phyloP scores from a whole-genome alignment of 2,797 vertebrate genomes.

The Eidolon dupreanum region DNA sequence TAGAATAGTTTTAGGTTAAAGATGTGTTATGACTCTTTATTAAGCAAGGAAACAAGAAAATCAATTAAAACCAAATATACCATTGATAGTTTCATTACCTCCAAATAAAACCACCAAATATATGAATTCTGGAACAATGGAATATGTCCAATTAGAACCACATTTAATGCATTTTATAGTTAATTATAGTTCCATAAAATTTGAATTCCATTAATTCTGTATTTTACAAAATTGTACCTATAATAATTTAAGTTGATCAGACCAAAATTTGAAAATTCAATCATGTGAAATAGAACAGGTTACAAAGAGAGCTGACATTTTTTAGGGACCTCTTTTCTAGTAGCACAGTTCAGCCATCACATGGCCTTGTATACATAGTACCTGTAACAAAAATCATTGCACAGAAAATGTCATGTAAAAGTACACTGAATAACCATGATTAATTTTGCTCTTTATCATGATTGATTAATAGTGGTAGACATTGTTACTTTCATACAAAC shows the following conservation, averaged over 20 bases:
- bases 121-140: conserved; percentile 66
- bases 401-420: conserved; percentile 18
- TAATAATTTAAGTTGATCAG: conserved; percentile 78
- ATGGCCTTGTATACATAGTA: conserved; percentile 5
- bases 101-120: conserved; percentile 53
- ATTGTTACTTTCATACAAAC: neutral
- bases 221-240: conserved; percentile 76
- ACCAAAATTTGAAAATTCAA: conserved; percentile 71
- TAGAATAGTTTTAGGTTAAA: conserved; percentile 29
- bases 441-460: neutral
- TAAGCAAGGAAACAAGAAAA: conserved; percentile 47
- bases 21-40: neutral
- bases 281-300: conserved; percentile 65
- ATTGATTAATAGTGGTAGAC: conserved; percentile 18
- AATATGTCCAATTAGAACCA: conserved; percentile 66
- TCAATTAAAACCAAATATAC: conserved; percentile 60
- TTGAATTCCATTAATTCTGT: conserved; percentile 70
- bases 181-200: conserved; percentile 74
- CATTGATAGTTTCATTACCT: neutral
- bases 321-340: neutral
- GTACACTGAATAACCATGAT: neutral
- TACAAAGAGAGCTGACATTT: conserved; percentile 55
- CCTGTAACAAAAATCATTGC: neutral
- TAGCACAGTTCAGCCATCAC: neutral
- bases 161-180: conserved; percentile 67